phyloP scores from a whole-genome alignment of 2,113 vertebrate genomes.

The Sterrhoptilus dennistouni region DNA sequence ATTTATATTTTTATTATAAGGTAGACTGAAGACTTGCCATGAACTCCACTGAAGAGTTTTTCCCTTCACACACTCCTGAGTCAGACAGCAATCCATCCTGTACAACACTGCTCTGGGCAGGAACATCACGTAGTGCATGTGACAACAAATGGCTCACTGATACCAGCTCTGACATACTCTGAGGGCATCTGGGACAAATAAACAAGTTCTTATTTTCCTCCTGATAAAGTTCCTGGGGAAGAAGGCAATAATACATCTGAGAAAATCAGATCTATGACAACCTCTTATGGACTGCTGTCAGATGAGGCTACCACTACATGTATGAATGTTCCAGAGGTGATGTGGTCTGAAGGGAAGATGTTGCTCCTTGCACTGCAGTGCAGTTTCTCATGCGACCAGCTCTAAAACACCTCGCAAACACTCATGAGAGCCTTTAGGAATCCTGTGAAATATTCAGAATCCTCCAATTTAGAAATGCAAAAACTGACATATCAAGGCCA shows the following conservation, averaged over 20 bases:
- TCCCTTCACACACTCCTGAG: neutral
- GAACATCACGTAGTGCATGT: rapidly evolving
- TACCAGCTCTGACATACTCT: neutral
- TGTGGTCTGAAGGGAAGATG: neutral
- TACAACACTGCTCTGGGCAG: neutral
- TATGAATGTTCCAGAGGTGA: neutral
- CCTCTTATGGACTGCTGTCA: neutral
- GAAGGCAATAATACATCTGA: neutral
- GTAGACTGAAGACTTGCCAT: neutral
- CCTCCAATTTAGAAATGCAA: neutral
- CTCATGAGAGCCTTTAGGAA: neutral
- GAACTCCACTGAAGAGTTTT: neutral
- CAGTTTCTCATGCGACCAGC: neutral
- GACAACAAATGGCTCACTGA: neutral
- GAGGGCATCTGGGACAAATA: neutral
- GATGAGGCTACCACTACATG: neutral
- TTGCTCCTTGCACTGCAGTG: neutral
- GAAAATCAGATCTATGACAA: neutral
- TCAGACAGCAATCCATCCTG: neutral
- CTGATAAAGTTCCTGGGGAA: neutral
- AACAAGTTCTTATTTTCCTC: neutral
- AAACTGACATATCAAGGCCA: neutral
- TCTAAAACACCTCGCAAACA: neutral
- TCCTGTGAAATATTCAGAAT: neutral
- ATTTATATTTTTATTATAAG: neutral